Base-by-base conservation (phyloP, 2,797 vertebrate species). In the Sus cebifrons region DNA sequence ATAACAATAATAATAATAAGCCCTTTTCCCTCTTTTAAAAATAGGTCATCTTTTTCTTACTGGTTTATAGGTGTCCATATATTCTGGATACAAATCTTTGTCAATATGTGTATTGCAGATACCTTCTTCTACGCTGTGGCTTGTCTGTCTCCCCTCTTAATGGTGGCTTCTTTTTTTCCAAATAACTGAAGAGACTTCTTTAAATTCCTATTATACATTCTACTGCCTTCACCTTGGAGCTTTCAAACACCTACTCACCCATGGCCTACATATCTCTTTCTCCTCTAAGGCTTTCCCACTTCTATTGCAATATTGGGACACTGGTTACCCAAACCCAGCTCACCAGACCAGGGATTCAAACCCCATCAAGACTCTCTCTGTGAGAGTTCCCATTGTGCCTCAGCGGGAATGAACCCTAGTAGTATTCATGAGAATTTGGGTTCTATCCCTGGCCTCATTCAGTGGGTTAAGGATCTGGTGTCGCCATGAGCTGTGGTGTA, bases 111-210 rank as follows among this genome's bases (percentile, higher is more conserved):
- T 70, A 29, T 49, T 70, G 27, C 32, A 77, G 58, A 20, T 40
- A 90, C 5, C 23, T 32, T 81, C 60, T 77, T 49, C 77, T n/a
- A 92, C 27, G 40, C 11, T 40, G 27, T 49, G 12, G 54, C 25
- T 83, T 91, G 58, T 32, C 52, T 89, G 27, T 44, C 36, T 25
- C 29, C 23, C 58, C 32, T 60, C 36, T 60, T 84, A 21, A 83
- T 83, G 54, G 32, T 86, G 27, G 62, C 36, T 78, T 88, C 84
- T 82, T 49, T 78, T 88, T 88, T 82, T 18, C 62, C 40, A 49
- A 65, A 84, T 6, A 49, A 21, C 11, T 79, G 70, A 75, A 52
- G 29, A 88, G 25, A 67, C 25, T 29, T 87, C 56, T 54, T 91
- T 94, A 44, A 84, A 79, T 67, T 92, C 49, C 9, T 60, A 58